Conservation (phyloP, 2,797 vertebrate species). For the Falco rusticolus region DNA sequence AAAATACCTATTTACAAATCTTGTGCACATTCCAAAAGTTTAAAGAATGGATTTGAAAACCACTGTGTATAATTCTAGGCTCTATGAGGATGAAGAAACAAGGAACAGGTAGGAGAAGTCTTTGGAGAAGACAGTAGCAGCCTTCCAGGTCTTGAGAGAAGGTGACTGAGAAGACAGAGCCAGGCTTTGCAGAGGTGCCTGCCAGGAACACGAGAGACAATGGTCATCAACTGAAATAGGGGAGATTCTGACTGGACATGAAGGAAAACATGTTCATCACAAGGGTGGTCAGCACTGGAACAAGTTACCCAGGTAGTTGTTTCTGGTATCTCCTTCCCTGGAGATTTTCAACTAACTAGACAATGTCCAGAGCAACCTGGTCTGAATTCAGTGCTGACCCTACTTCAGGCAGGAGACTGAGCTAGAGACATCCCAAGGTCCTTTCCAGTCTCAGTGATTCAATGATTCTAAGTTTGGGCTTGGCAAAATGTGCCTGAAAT, state of each 20-base stretch:
- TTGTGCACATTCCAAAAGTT: neutral
- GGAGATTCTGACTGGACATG: neutral
- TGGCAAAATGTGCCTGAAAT: neutral
- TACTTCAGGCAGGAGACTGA: neutral
- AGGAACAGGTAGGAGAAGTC: neutral
- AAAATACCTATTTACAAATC: neutral
- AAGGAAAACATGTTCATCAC: neutral
- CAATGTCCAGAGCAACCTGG: neutral
- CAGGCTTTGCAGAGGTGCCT: neutral
- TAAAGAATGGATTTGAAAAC: neutral
- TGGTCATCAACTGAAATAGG: neutral
- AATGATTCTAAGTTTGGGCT: neutral
- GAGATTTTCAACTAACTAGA: neutral
- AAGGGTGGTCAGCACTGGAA: neutral
- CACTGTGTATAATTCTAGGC: neutral
- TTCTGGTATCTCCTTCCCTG: neutral
- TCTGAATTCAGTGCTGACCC: neutral
- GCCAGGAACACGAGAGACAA: neutral
- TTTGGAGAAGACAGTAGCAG: neutral
- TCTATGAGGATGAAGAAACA: neutral
- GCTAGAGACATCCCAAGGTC: neutral
- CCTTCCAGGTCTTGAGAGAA: neutral
- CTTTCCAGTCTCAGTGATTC: neutral
- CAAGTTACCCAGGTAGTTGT: neutral
- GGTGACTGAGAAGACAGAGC: neutral